phyloP scores from a whole-genome alignment of 1,140 invertebrate species.

The Drosophila sp. region DNA sequence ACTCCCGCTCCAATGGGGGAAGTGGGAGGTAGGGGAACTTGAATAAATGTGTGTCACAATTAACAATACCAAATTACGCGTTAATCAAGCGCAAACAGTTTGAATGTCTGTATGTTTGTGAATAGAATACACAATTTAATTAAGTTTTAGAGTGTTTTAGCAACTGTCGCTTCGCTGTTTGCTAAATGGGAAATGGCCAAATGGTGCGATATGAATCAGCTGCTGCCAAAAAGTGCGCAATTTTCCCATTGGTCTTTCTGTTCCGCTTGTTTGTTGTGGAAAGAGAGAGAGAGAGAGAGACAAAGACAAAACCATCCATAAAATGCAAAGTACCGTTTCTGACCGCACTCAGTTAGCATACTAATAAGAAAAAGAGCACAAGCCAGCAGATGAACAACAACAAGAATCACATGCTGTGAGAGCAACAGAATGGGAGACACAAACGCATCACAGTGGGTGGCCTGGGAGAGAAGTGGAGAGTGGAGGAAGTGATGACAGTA shows the following conservation, averaged over 20 bases:
- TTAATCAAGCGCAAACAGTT: conserved; percentile 72
- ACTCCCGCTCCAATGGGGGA: conserved; percentile 19
- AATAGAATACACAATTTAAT: conserved; percentile 69
- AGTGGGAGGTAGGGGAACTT: conserved; percentile 11
- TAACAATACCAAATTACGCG: conserved; percentile 75
- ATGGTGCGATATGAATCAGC: conserved; percentile 74
- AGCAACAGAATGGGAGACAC: conserved; percentile 36
- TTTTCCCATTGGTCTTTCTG: conserved; percentile 55
- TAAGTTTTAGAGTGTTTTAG: conserved; percentile 47
- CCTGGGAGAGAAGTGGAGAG: conserved; percentile 15
- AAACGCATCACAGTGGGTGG: conserved; percentile 33
- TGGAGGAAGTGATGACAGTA: conserved; percentile 58
- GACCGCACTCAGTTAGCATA: conserved; percentile 61
- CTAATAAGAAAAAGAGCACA: conserved; percentile 39
- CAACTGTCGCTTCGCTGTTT: conserved; percentile 42
- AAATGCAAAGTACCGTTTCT: conserved; percentile 79
- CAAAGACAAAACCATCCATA: conserved; percentile 65
- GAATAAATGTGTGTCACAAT: conserved; percentile 69
- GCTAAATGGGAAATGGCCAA: conserved; percentile 53
- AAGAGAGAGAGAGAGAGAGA: too few relatives aligned
- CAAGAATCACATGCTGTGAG: conserved; percentile 51
- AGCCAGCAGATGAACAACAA: conserved; percentile 16
- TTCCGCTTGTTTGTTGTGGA: too few relatives aligned
- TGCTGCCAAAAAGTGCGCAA: conserved; percentile 63
- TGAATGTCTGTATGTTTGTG: conserved; percentile 11